phyloP scores from a whole-genome alignment of 2,113 vertebrate genomes.

The Calidris pygmaea region DNA sequence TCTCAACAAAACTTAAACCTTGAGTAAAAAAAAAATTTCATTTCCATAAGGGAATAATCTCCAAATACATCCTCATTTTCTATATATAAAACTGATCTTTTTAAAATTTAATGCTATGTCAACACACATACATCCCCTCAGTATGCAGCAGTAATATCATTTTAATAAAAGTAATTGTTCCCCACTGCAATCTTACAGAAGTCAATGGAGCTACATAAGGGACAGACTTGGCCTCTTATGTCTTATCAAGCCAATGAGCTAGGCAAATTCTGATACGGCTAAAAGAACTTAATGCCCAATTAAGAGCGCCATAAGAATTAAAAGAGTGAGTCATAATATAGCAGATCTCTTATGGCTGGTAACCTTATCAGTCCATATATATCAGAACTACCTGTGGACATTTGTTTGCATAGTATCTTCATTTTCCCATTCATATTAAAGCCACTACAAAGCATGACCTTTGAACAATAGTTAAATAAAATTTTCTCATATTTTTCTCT shows the following conservation, averaged over 20 bases:
- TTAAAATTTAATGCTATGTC: not conserved
- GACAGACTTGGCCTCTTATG: not conserved
- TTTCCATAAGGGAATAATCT: not conserved
- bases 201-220: not conserved
- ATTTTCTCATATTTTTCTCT: not conserved
- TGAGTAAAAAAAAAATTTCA: not conserved
- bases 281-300: slow-evolving; percentile 9
- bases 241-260: slow-evolving; percentile 24
- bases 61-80: not conserved
- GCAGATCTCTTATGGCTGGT: not conserved
- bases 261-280: not conserved
- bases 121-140: not conserved
- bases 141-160: not conserved
- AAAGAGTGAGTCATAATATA: not conserved
- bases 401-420: not conserved
- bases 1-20: not conserved
- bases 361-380: slow-evolving; percentile 17
- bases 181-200: not conserved
- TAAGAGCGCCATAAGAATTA: slow-evolving; percentile 3
- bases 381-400: not conserved
- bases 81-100: not conserved
- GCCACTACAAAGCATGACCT: not conserved
- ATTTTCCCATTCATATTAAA: slow-evolving; percentile 11
- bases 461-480: not conserved
- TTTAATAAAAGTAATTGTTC: not conserved